Evolutionary conservation across 2,888 invertebrate species (phyloP).

Genomic region (Apoda limacodes): DNA sequence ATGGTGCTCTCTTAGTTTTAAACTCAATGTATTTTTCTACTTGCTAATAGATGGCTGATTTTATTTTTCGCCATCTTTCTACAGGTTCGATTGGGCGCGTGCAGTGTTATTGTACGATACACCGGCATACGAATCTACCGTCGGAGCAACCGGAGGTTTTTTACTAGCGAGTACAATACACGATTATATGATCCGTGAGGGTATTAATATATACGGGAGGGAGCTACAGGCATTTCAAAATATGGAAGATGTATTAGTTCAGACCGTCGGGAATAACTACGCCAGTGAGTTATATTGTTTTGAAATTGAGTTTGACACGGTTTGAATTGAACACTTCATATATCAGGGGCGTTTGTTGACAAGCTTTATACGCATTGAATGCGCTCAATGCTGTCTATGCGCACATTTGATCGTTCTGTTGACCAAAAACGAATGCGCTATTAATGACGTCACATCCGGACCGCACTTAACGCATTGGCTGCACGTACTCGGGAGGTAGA

Average conservation of each 20-base stretch:
- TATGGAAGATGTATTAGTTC: constrained; percentile 58
- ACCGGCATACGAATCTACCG: constrained; percentile 74
- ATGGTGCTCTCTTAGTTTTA: not conserved
- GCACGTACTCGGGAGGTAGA: too few relatives aligned
- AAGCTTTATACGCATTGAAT: too few relatives aligned
- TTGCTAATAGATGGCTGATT: constrained; percentile 30
- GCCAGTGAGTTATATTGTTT: constrained; percentile 61
- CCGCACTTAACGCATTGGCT: too few relatives aligned
- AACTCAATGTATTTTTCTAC: too few relatives aligned
- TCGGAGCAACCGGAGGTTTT: constrained; percentile 80
- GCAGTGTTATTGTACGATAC: constrained; percentile 82
- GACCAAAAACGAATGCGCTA: too few relatives aligned
- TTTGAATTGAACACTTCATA: too few relatives aligned
- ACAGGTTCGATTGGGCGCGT: constrained; percentile 79
- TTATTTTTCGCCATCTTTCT: constrained; percentile 19
- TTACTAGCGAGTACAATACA: constrained; percentile 81
- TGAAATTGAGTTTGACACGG: constrained; percentile 13
- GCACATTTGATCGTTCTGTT: too few relatives aligned
- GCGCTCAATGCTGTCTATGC: too few relatives aligned
- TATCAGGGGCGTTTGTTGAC: too few relatives aligned
- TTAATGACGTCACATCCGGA: too few relatives aligned
- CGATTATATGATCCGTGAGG: constrained; percentile 54
- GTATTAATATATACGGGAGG: constrained; percentile 36
- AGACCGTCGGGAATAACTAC: constrained; percentile 61
- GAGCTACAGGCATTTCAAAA: constrained; percentile 43